Evolutionary conservation across 2,113 vertebrate genomes (phyloP).

Genomic region (Ctenodactylus gundi): DNA sequence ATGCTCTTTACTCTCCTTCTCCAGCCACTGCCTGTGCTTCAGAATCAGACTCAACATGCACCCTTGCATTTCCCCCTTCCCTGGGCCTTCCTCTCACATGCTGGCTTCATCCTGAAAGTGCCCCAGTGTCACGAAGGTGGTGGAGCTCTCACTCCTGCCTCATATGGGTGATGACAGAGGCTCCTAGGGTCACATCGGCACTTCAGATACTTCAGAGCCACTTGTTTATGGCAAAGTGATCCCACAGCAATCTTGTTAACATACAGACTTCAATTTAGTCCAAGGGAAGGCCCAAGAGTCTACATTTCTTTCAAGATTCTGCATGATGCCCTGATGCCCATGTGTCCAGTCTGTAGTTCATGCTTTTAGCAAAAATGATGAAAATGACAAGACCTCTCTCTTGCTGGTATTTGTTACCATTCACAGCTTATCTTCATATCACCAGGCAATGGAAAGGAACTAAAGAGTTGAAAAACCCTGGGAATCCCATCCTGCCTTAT

Average conservation of each 20-base stretch:
- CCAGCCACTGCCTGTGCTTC: no score
- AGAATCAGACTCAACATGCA: no score
- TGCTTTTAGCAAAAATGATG: neutral
- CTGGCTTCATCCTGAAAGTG: neutral
- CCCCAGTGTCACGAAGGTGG: neutral
- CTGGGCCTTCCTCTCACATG: neutral
- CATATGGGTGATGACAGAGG: neutral
- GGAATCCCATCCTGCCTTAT: neutral
- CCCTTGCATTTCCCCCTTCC: neutral
- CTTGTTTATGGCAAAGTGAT: neutral
- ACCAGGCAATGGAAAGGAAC: neutral
- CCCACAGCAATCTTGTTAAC: neutral
- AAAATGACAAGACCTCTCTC: neutral
- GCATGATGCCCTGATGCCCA: neutral
- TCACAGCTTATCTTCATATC: neutral
- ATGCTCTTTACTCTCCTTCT: neutral
- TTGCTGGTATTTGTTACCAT: neutral
- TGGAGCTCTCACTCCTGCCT: neutral
- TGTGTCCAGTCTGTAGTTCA: neutral
- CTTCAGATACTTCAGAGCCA: neutral
- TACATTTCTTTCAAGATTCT: neutral
- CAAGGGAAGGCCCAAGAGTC: neutral
- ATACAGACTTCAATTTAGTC: neutral
- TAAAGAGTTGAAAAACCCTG: neutral
- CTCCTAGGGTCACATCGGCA: neutral